Evolutionary conservation across 2,797 vertebrate species (phyloP).

Genomic region (Buphagus erythrorhynchus): DNA sequence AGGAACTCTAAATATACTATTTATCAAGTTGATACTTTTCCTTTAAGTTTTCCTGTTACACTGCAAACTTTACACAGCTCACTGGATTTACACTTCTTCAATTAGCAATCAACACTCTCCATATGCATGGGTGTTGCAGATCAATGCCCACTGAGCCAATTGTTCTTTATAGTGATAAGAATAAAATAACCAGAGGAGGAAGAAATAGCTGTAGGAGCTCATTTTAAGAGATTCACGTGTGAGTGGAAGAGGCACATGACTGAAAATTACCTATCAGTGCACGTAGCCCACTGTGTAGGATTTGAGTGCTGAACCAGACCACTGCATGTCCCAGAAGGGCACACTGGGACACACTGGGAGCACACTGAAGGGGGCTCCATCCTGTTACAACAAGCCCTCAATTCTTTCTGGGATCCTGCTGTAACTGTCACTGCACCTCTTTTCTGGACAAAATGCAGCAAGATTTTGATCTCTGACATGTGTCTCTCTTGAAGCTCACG

Average conservation of each 20-base stretch:
- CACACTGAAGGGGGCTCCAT: background rate
- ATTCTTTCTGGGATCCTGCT: background rate
- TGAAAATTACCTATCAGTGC: background rate
- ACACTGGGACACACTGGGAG: background rate
- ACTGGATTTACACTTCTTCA: conserved; percentile 23
- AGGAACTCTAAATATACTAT: background rate
- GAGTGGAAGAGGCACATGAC: background rate
- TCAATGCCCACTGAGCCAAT: background rate
- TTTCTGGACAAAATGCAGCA: background rate
- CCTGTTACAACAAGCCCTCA: background rate
- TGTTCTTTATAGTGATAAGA: background rate
- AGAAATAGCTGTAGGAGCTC: background rate
- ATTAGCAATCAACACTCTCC: conserved; percentile 23
- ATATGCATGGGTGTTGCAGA: background rate
- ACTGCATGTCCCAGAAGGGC: background rate
- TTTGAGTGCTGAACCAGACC: background rate
- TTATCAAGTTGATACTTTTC: conserved; percentile 25
- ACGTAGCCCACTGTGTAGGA: no score
- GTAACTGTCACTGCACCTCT: background rate
- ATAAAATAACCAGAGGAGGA: background rate
- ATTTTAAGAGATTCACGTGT: background rate
- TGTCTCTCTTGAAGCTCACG: accelerated
- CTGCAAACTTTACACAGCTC: background rate
- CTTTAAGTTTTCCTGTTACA: background rate
- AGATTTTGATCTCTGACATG: background rate